A percentile compares a stretch with the other conserved stretches of the same genome.
These are phyloP conservation scores for Pteronotus mesoamericanus DNA, from an alignment of 2,797 vertebrate species.

Conservation along the genomic window DNA sequence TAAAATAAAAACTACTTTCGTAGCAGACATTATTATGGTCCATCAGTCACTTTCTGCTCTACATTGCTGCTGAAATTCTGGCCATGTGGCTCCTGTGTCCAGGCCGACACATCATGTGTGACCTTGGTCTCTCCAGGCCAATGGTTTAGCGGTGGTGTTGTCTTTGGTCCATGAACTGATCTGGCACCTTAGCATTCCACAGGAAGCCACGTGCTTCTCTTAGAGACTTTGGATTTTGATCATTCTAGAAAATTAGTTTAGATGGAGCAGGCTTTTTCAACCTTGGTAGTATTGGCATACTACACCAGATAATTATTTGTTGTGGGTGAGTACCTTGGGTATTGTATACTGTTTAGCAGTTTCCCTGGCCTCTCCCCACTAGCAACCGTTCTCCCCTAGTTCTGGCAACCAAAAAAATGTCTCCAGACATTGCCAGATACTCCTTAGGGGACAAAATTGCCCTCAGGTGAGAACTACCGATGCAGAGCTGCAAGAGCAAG, in stretches of 20 bases:
- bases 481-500: not conserved
- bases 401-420: not conserved
- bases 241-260: not conserved
- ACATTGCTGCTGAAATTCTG: not conserved
- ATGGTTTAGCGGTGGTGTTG: not conserved
- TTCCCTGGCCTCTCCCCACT: not conserved
- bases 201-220: not conserved
- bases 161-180: not conserved
- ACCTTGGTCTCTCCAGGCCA: not conserved
- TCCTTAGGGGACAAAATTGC: not conserved
- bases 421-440: not conserved
- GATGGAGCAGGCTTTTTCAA: not conserved
- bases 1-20: not conserved
- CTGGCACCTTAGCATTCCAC: not conserved
- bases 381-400: not conserved
- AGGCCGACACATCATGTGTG: not conserved
- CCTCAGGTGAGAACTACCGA: not conserved
- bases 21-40: not conserved
- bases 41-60: not conserved
- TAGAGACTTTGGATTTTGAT: not conserved
- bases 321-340: not conserved
- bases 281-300: not conserved
- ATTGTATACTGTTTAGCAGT: not conserved
- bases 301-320: not conserved
- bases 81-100: not conserved